Conservation (phyloP, 2,888 invertebrate species). For the Nesidiocoris tenuis region DNA sequence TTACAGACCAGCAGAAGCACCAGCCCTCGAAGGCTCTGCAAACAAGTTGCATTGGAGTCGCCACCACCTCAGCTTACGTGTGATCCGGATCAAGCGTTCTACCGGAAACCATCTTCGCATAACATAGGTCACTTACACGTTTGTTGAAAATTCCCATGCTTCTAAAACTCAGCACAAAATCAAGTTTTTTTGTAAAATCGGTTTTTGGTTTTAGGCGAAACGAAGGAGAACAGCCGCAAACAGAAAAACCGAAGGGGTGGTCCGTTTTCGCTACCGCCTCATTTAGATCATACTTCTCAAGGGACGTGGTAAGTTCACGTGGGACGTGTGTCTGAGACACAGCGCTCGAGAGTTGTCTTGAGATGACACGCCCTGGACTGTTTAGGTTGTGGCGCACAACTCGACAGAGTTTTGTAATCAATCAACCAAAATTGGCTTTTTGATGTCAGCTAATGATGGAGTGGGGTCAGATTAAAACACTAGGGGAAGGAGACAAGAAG, state of each 20-base stretch:
- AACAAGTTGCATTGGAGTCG: constrained; percentile 69
- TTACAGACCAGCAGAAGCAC: constrained; percentile 57
- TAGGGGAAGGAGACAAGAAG: no score
- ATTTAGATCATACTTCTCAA: constrained; percentile 45
- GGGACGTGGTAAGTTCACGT: constrained; percentile 56
- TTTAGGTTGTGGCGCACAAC: no score
- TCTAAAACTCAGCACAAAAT: background rate
- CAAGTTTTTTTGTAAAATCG: no score
- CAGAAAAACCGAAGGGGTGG: constrained; percentile 46
- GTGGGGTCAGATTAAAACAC: no score
- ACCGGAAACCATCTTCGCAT: constrained; percentile 46
- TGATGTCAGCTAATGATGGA: no score
- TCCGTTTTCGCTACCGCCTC: constrained; percentile 47
- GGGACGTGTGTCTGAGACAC: no score
- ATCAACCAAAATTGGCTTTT: no score
- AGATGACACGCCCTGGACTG: no score
- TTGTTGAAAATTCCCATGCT: background rate
- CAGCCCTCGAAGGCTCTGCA: constrained; percentile 67
- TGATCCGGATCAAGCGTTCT: constrained; percentile 48
- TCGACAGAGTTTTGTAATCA: no score
- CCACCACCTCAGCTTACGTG: constrained; percentile 58
- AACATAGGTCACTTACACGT: constrained; percentile 43
- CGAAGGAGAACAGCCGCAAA: constrained; percentile 46
- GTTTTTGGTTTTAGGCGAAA: no score
- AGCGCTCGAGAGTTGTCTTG: no score